Conservation (phyloP, 2,888 invertebrate species). For the Argyresthia goedartella region DNA sequence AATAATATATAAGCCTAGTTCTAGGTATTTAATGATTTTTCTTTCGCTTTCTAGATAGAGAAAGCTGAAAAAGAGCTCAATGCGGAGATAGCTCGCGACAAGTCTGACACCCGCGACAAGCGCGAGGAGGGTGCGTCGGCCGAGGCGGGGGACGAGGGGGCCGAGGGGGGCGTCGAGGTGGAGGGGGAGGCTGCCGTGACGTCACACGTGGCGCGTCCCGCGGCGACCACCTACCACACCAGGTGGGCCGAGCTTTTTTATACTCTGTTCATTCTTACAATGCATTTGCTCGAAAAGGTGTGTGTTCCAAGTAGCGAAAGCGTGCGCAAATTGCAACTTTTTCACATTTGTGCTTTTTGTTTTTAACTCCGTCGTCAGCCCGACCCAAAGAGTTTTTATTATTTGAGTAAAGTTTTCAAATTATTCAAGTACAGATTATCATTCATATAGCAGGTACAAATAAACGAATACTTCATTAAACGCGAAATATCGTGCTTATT, state of each 20-base stretch:
- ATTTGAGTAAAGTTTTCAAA: too few relatives aligned
- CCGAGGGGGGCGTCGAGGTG: conserved; percentile 71
- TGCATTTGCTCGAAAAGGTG: too few relatives aligned
- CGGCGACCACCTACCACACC: conserved; percentile 85
- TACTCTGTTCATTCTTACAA: not conserved
- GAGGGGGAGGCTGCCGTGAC: conserved; percentile 84
- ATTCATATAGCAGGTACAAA: too few relatives aligned
- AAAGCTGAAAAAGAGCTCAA: conserved; percentile 49
- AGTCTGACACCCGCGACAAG: conserved; percentile 55
- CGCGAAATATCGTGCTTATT: too few relatives aligned
- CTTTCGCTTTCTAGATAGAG: conserved; percentile 32
- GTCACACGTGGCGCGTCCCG: conserved; percentile 73
- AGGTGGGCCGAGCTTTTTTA: conserved; percentile 25
- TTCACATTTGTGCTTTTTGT: too few relatives aligned
- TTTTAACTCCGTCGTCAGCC: too few relatives aligned
- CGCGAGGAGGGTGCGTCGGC: conserved; percentile 53
- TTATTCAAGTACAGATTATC: not conserved
- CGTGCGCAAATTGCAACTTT: too few relatives aligned
- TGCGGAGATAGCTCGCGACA: conserved; percentile 46
- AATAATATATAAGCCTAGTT: too few relatives aligned
- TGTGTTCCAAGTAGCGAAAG: too few relatives aligned
- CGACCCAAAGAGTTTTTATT: too few relatives aligned
- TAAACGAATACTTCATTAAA: too few relatives aligned
- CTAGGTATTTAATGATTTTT: too few relatives aligned
- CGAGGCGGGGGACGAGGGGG: conserved; percentile 49